Conservation (phyloP, 1,140 invertebrate species). For the Aphaenogaster floridana region DNA sequence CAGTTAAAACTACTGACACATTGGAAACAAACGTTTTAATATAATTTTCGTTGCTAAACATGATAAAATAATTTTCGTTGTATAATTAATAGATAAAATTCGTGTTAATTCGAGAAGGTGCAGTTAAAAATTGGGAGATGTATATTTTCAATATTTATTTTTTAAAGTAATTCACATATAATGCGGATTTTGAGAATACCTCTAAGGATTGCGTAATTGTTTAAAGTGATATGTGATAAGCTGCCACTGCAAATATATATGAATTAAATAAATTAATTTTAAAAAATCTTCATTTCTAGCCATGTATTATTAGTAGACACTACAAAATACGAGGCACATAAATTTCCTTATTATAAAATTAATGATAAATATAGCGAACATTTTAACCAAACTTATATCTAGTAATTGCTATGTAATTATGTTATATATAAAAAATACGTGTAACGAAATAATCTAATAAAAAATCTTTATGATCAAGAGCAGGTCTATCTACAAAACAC, state of each 20-base stretch:
- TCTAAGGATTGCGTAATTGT: conserved; percentile 72
- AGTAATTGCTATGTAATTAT: conserved; percentile 59
- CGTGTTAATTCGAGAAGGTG: not conserved
- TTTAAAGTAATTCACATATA: conserved; percentile 67
- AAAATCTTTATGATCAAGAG: conserved; percentile 69
- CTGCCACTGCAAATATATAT: conserved; percentile 77
- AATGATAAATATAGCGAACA: conserved; percentile 70
- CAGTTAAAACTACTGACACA: not conserved
- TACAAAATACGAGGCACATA: conserved; percentile 78
- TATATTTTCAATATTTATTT: conserved; percentile 71
- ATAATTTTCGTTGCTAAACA: not conserved
- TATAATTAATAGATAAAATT: not conserved
- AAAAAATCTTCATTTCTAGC: conserved; percentile 67
- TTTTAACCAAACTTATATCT: conserved; percentile 65
- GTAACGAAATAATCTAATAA: conserved; percentile 69
- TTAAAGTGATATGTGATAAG: conserved; percentile 77
- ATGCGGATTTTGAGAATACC: conserved; percentile 66
- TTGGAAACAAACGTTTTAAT: not conserved
- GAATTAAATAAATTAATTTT: conserved; percentile 80
- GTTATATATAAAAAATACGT: conserved; percentile 74
- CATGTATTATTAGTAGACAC: conserved; percentile 66
- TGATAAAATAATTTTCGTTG: not conserved
- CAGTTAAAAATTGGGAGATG: not conserved
- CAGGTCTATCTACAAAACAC: conserved; percentile 76
- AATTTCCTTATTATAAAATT: conserved; percentile 71